A percentile compares a stretch with the other conserved stretches of the same genome.
Evolutionary conservation across 2,113 vertebrate species (phyloP).

Genomic region (Rhombomys opimus): DNA sequence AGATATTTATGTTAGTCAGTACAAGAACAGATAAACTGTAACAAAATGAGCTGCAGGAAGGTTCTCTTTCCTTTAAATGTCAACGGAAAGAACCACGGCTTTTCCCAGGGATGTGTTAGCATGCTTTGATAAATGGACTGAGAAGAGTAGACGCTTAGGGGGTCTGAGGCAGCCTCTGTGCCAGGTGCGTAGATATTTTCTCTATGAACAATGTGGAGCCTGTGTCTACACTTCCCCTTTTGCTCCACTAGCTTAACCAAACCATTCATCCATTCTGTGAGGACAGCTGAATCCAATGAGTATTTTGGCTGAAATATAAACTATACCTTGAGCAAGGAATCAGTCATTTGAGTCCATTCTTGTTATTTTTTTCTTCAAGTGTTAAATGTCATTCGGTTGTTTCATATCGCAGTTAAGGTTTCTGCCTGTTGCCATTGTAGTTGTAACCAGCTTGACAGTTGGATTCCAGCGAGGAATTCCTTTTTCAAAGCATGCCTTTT

Average conservation of each 20-base stretch:
- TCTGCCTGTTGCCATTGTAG: neutral
- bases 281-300: neutral
- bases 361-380: neutral
- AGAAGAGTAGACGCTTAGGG: neutral
- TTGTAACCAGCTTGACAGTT: neutral
- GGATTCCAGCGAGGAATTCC: neutral
- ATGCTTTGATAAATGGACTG: neutral
- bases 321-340: neutral
- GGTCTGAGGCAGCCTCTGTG: neutral
- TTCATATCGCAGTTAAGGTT: neutral
- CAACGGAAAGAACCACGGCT: neutral
- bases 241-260: neutral
- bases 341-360: neutral
- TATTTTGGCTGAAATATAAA: conserved; percentile 11
- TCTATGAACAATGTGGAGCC: neutral
- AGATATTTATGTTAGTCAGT: conserved; percentile 29
- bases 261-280: neutral
- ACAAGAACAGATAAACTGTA: conserved; percentile 49
- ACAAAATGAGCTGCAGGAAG: neutral
- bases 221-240: neutral
- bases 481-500: neutral
- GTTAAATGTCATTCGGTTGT: neutral
- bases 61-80: conserved; percentile 24
- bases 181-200: neutral
- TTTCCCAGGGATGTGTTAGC: neutral